Evolutionary conservation across 2,113 vertebrate species (phyloP).

Genomic region (Parotia lawesii): DNA sequence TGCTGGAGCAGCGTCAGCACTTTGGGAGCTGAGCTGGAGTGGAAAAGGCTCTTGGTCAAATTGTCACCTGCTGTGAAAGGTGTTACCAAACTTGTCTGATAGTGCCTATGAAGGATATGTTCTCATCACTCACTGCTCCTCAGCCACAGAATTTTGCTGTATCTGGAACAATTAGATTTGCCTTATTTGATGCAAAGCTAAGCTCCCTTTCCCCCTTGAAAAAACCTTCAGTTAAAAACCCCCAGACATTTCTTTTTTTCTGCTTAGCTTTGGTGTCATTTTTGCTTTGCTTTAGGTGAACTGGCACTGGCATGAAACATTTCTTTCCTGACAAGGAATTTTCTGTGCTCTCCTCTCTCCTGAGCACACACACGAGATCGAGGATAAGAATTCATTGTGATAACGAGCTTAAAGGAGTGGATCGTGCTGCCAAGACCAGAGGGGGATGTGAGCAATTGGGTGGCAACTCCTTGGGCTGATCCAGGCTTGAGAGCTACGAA

Average conservation of each 20-base stretch:
- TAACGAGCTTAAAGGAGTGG: not conserved
- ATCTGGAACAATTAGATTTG: not conserved
- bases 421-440: not conserved
- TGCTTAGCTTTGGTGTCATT: not conserved
- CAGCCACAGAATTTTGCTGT: not conserved
- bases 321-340: not conserved
- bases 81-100: not conserved
- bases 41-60: not conserved
- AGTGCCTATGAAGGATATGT: not conserved
- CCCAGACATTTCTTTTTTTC: not conserved
- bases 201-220: not conserved
- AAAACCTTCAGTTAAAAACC: not conserved
- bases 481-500: not conserved
- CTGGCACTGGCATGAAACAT: not conserved
- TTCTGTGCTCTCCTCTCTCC: not conserved
- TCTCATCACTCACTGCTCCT: not conserved
- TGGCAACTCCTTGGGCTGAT: not conserved
- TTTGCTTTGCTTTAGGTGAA: not conserved
- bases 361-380: accelerated
- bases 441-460: not conserved
- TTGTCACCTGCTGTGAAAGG: not conserved
- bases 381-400: not conserved
- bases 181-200: not conserved
- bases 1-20: accelerated
- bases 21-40: not conserved